Evolutionary conservation across 2,797 vertebrate genomes (phyloP).

Genomic region (Anguilla anguilla): DNA sequence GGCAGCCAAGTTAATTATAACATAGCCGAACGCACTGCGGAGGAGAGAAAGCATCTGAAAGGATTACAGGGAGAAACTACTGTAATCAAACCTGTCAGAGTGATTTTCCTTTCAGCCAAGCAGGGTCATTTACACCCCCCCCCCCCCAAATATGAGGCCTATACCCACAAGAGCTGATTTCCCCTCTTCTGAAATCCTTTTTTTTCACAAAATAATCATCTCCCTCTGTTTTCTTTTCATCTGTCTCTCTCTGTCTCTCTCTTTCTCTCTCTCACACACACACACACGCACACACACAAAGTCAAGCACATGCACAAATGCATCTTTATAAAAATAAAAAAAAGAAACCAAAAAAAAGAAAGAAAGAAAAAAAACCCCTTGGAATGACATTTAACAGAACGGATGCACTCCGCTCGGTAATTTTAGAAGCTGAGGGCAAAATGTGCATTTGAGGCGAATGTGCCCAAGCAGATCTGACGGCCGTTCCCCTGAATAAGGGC

Average conservation of each 20-base stretch:
- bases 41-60: conserved; percentile 72
- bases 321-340: background rate
- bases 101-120: conserved; percentile 74
- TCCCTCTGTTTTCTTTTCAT: background rate
- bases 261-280: conserved; percentile 41
- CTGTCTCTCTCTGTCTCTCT: conserved; percentile 34
- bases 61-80: conserved; percentile 66
- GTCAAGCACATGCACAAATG: conserved; percentile 31
- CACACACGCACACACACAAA: conserved; percentile 30
- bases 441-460: background rate
- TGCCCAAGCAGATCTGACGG: background rate
- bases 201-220: background rate
- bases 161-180: background rate
- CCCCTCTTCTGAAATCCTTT: background rate
- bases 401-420: background rate
- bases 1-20: conserved; percentile 93
- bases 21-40: conserved; percentile 75
- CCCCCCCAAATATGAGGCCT: background rate
- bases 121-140: conserved; percentile 52
- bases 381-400: conserved; percentile 1
- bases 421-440: conserved; percentile 12
- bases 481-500: background rate
- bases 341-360: background rate
- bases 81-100: conserved; percentile 83
- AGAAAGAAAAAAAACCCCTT: background rate